Conservation (phyloP, 1,140 invertebrate species). For the Calliopsis andreniformis region DNA sequence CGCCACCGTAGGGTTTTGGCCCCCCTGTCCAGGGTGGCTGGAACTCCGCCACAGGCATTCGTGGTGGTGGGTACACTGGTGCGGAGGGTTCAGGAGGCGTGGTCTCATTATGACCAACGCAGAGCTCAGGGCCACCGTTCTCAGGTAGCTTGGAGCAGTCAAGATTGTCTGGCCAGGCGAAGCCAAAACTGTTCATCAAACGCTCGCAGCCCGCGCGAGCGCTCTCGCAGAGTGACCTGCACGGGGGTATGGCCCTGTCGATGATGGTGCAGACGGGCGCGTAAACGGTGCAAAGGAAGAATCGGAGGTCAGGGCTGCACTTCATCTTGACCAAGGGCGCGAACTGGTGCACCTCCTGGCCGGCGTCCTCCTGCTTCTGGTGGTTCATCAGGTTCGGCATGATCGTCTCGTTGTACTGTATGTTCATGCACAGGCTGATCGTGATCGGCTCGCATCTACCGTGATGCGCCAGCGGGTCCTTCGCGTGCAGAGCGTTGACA, state of each 20-base stretch:
- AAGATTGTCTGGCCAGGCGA: constrained; percentile 95
- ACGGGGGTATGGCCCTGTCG: constrained; percentile 94
- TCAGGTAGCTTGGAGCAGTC: constrained; percentile 96
- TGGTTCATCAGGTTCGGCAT: constrained; percentile 98
- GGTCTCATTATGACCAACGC: constrained; percentile 93
- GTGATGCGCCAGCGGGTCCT: constrained; percentile 86
- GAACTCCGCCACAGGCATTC: constrained; percentile 71
- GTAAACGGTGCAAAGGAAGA: constrained; percentile 98
- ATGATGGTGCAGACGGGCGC: constrained; percentile 97
- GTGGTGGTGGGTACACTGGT: constrained; percentile 69
- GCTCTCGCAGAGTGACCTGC: constrained; percentile 93
- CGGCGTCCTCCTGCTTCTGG: constrained; percentile 97
- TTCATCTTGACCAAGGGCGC: constrained; percentile 97
- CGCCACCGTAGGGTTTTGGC: constrained; percentile 66
- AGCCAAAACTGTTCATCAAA: constrained; percentile 96
- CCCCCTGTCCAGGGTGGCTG: constrained; percentile 76
- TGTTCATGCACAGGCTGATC: constrained; percentile 95
- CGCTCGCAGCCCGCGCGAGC: constrained; percentile 93
- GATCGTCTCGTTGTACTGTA: constrained; percentile 97
- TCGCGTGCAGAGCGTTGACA: constrained; percentile 51
- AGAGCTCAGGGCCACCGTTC: constrained; percentile 86
- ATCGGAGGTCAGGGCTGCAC: constrained; percentile 95
- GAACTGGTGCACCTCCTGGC: constrained; percentile 95
- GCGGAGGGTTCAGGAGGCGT: constrained; percentile 78
- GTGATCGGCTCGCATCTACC: constrained; percentile 96